Evolutionary conservation across 2,113 vertebrate genomes (phyloP).

Genomic region (Dipodomys merriami): DNA sequence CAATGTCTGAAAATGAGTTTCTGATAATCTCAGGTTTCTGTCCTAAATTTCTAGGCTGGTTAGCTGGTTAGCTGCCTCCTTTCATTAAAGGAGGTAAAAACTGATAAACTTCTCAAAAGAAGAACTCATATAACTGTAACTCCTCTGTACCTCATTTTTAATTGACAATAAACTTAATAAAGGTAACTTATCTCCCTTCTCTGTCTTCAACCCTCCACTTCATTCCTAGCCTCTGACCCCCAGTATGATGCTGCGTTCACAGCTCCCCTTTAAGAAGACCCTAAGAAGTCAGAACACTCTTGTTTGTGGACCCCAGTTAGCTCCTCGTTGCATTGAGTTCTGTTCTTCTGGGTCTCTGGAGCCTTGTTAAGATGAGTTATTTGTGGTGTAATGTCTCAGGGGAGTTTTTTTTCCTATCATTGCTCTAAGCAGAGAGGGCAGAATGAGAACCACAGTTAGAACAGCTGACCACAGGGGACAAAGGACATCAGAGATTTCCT

Average conservation of each 20-base stretch:
- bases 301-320: background rate
- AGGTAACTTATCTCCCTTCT: accelerated
- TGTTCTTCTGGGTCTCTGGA: background rate
- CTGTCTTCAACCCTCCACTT: background rate
- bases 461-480: background rate
- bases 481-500: background rate
- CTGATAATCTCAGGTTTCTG: background rate
- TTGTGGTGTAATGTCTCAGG: background rate
- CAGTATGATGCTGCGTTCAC: background rate
- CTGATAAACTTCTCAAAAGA: too few relatives aligned
- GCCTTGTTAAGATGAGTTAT: background rate
- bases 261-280: background rate
- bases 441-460: background rate
- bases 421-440: background rate
- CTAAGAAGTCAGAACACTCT: background rate
- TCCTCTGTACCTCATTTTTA: too few relatives aligned
- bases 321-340: background rate
- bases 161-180: too few relatives aligned
- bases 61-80: background rate
- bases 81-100: background rate
- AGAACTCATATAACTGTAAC: too few relatives aligned
- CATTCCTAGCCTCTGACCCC: background rate
- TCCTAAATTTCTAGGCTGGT: background rate
- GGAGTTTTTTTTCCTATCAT: background rate
- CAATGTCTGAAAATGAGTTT: background rate